Evolutionary conservation across 1,140 invertebrate species (phyloP).

Genomic region (Brachionus manjavacas): DNA sequence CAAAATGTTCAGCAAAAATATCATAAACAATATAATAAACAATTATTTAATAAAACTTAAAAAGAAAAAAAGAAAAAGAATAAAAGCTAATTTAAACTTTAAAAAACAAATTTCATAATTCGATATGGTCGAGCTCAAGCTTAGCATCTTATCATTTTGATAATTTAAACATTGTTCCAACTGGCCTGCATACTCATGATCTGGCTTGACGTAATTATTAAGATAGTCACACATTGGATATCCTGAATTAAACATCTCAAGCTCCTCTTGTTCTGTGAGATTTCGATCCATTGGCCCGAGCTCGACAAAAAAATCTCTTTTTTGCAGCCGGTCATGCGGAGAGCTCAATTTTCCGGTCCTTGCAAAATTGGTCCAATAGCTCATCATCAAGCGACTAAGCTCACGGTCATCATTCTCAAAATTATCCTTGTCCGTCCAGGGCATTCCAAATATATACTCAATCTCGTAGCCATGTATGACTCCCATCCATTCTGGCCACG

Average conservation of each 20-base stretch:
- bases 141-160: neutral
- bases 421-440: neutral
- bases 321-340: neutral
- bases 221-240: conserved; percentile 22
- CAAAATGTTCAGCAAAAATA: neutral
- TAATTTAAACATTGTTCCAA: conserved; percentile 25
- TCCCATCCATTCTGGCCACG: conserved; percentile 91
- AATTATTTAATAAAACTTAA: neutral
- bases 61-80: neutral
- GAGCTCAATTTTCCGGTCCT: neutral
- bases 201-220: neutral
- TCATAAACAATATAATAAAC: neutral
- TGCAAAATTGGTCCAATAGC: conserved; percentile 38
- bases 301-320: neutral
- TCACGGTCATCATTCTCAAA: conserved; percentile 7
- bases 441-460: conserved; percentile 36
- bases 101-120: neutral
- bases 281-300: neutral
- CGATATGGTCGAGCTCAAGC: neutral
- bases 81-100: neutral
- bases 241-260: conserved; percentile 4
- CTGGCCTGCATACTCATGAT: neutral
- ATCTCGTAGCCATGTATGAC: conserved; percentile 72
- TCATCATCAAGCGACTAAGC: conserved; percentile 26
- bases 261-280: conserved; percentile 24